Conservation (phyloP, 2,888 invertebrate species). For the Bugula neritina region DNA sequence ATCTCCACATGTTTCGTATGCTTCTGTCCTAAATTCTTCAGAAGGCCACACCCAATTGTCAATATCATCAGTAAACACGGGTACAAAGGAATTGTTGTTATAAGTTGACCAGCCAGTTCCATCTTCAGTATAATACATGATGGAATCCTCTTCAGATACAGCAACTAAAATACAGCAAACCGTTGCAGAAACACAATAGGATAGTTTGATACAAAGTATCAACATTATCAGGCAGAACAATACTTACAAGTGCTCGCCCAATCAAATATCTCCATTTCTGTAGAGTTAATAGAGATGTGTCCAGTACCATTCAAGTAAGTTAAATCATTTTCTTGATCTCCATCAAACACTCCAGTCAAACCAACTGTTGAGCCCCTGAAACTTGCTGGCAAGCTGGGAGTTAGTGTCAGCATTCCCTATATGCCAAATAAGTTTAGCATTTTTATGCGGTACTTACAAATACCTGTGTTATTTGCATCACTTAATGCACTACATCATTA, state of each 20-base stretch:
- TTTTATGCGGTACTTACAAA: too few species aligned
- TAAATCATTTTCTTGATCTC: background rate
- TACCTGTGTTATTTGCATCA: too few species aligned
- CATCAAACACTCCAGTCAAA: background rate
- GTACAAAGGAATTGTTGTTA: slow-evolving; percentile 11
- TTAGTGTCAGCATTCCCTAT: background rate
- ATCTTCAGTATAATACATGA: slow-evolving; percentile 13
- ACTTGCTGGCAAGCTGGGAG: background rate
- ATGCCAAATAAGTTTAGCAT: too few species aligned
- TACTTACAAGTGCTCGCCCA: slow-evolving; percentile 6
- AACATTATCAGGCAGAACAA: too few species aligned
- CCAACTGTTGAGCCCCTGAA: background rate
- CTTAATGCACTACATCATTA: too few species aligned
- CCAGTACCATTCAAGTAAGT: background rate
- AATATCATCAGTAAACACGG: slow-evolving; percentile 11
- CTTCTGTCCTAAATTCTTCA: background rate
- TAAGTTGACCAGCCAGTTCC: background rate
- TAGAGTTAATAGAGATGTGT: background rate
- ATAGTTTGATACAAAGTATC: too few species aligned
- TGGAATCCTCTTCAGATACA: slow-evolving; percentile 4
- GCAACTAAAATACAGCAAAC: background rate
- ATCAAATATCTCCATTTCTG: slow-evolving; percentile 3
- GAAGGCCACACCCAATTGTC: slow-evolving; percentile 9
- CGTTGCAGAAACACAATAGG: too few species aligned
- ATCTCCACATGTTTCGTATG: background rate